Base-by-base conservation (phyloP, 2,888 invertebrate species). In the Aleiodes leptofemur region DNA sequence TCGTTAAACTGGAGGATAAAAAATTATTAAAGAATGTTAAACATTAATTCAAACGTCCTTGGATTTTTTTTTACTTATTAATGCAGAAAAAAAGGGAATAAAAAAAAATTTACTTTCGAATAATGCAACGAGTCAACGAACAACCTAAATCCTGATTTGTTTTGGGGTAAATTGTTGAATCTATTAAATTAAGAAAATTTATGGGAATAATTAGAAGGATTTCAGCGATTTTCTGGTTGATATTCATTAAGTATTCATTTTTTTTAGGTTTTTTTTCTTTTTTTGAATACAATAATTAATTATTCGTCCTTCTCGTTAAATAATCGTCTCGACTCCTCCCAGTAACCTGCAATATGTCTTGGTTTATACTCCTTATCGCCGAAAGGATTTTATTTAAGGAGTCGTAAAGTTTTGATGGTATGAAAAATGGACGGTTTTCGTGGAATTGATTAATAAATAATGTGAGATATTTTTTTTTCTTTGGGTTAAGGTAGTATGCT, bases 81-180 rank as follows among this genome's bases (percentile, higher is more conserved):
- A 23, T 23, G 23, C 23, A 23, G 23, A 23, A 23, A 23, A 23
- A 23, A 23, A 23, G 23, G 23, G 55, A 14, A n/a, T 0, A 55
- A 16, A 14, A 55, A 55, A 55, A 55, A 7, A 55, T 61, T 61
- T 11, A 61, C 34, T 61, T 43, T 43, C 43, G 9, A 43, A 11
- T 43, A 9, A 38, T 43, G 43, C 11, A 43, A 43, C 43, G 43
- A 43, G 5, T 38, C 38, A 61, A 34, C 2, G 61, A n/a, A 14
- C 61, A 31, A 38, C 61, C 61, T 43, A 43, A 61, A 43, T 31
- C 34, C 61, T 61, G 34, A 38, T 61, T 61, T 61, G 14, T 61
- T 43, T 7, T 23, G 23, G 16, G 14, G 61, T 14, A 34, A 43
- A 38, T 14, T 38, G 43, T 34, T n/a, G 34, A n/a, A 31, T 14